These are phyloP conservation scores for Anthopleura xanthogrammica DNA, from an alignment of 92 coral and sea anemone genomes.

Conservation along the genomic window DNA sequence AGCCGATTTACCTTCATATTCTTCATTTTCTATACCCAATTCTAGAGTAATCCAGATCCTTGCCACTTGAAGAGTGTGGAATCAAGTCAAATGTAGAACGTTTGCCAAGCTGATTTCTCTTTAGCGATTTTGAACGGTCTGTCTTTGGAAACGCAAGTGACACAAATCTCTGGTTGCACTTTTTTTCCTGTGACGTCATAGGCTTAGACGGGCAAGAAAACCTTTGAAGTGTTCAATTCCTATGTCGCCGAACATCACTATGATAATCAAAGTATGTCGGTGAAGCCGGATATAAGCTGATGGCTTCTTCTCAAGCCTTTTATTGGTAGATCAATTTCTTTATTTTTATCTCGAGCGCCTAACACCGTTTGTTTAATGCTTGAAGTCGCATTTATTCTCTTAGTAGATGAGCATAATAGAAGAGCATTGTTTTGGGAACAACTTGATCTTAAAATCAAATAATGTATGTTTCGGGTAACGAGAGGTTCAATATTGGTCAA, in stretches of 20 bases:
- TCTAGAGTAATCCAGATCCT: neutral
- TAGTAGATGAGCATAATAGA: constrained; percentile 15
- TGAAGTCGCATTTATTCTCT: constrained; percentile 25
- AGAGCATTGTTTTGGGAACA: constrained; percentile 26
- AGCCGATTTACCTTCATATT: neutral
- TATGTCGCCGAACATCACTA: constrained; percentile 32
- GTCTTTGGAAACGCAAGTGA: constrained; percentile 17
- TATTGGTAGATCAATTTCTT: constrained; percentile 56
- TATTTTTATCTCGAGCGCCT: constrained; percentile 36
- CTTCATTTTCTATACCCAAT: neutral
- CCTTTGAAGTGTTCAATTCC: constrained; percentile 29
- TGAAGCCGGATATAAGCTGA: constrained; percentile 43
- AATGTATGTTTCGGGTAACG: neutral
- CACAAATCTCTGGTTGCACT: constrained; percentile 30
- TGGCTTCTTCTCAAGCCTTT: constrained; percentile 40
- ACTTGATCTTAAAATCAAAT: constrained; percentile 3
- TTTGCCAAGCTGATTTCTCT: neutral
- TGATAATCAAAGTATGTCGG: constrained; percentile 27
- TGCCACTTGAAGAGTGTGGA: neutral
- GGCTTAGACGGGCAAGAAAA: constrained; percentile 30
- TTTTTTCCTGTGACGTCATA: constrained; percentile 40
- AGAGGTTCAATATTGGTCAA: neutral
- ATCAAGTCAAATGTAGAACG: neutral
- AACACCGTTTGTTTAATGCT: constrained; percentile 51
- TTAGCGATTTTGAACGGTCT: neutral